Base-by-base conservation (phyloP, 2,888 invertebrate genomes). In the Scaptomyza reducta region DNA sequence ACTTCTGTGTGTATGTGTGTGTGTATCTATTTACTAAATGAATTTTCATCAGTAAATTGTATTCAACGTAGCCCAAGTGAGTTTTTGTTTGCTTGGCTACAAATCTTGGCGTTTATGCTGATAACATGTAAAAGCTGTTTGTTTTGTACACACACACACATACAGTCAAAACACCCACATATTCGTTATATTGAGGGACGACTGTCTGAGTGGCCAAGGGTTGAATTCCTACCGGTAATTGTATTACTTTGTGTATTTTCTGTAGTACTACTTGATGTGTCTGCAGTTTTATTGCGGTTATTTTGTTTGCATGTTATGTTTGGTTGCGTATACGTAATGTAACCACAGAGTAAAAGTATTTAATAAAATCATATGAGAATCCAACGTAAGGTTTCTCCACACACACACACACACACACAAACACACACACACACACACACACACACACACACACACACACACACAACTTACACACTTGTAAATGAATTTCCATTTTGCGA, bases 141-240 rank as follows among this genome's bases (percentile, higher is more conserved):
- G 38, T 42, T 41, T 59, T 60, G 29, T 73, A n/a, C 56, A 29
- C 38, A 49, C 38, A 62, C 13, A 57, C 42, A 45, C 25, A 46
- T 3, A 16, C 14, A 14, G 22, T 22, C 53, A 42, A 57, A 46
- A 42, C 18, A 33, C 46, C 44, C 50, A 57, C 71, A 74, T 46
- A 63, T 63, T 74, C 67, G 60, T 49, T 69, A 33, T 79, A 69
- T 82, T 87, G 86, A 85, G 79, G 68, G 67, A 70, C 69, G 67
- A 70, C 70, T 87, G 82, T 85, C 82, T 87, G 85, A 80, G 87
- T 63, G 46, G 56, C 33, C 13, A 13, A 22, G 25, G 46, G 46
- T 10, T 75, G 58, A 67, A 59, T 62, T 62, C 18, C 14, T 25
- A 50, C 42, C 46, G 35, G 57, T 77, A 45, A 56, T 42, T 61